Evolutionary conservation across 2,888 invertebrate species (phyloP).

Genomic region (Plemyria rubiginata): DNA sequence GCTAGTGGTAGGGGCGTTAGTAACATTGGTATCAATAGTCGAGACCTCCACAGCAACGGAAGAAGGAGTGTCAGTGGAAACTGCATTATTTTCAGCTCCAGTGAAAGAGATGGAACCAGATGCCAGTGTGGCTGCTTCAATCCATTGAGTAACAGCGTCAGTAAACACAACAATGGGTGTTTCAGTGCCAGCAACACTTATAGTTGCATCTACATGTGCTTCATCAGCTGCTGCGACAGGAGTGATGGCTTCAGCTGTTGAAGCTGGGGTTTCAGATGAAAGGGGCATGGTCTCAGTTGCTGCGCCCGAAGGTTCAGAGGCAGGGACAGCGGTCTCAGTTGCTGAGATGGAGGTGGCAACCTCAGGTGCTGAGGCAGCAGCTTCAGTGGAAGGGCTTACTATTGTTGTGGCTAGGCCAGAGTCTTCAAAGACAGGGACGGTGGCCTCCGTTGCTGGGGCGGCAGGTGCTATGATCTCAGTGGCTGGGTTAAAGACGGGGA

Average conservation of each 20-base stretch:
- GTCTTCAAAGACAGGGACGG: conserved; percentile 5
- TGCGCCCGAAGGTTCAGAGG: conserved; percentile 5
- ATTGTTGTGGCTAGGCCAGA: conserved; percentile 11
- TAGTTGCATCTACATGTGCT: not conserved
- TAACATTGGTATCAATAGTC: conserved; percentile 1
- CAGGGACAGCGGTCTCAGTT: not conserved
- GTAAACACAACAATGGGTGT: not conserved
- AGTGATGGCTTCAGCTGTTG: not conserved
- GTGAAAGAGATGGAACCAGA: conserved; percentile 1
- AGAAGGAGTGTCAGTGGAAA: conserved; percentile 11
- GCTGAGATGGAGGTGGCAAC: conserved; percentile 7
- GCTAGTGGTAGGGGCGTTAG: conserved; percentile 6
- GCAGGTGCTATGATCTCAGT: conserved; percentile 1
- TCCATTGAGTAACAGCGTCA: conserved; percentile 7
- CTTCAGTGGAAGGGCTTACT: conserved; percentile 12
- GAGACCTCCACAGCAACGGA: conserved; percentile 11
- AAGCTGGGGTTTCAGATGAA: not conserved
- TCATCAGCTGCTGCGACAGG: not conserved
- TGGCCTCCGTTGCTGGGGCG: not conserved
- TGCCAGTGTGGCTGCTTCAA: not conserved
- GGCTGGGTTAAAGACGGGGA: conserved; percentile 3
- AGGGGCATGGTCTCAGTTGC: not conserved
- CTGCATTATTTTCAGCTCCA: conserved; percentile 6
- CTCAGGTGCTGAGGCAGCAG: conserved; percentile 5
- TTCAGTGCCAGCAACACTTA: not conserved